These are phyloP conservation scores for Muricea muricata DNA, from an alignment of 92 coral and sea anemone genomes.

Conservation along the genomic window DNA sequence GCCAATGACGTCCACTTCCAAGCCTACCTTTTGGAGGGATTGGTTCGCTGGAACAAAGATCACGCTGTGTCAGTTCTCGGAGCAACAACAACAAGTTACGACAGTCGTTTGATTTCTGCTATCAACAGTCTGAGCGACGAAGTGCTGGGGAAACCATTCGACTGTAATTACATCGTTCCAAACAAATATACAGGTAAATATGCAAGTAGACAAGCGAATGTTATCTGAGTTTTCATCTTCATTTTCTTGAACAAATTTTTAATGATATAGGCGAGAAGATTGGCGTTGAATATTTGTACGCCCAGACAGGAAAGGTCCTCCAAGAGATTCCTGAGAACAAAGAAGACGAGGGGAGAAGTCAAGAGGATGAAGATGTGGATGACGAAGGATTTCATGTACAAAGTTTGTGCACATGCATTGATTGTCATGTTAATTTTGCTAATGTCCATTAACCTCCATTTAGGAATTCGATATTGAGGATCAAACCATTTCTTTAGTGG, in stretches of 20 bases:
- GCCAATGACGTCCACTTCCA: slow-evolving; percentile 52
- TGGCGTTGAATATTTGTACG: slow-evolving; percentile 5
- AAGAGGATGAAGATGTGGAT: neutral
- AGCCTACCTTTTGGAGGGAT: slow-evolving; percentile 48
- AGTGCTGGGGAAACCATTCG: slow-evolving; percentile 35
- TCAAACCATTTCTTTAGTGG: neutral
- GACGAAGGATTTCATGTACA: slow-evolving; percentile 19
- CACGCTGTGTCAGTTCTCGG: slow-evolving; percentile 33
- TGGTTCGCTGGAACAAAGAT: slow-evolving; percentile 39
- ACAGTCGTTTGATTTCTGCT: slow-evolving; percentile 9
- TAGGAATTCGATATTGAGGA: neutral
- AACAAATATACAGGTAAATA: slow-evolving; percentile 22
- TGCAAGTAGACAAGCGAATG: neutral
- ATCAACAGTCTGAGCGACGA: slow-evolving; percentile 22
- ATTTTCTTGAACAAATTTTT: neutral
- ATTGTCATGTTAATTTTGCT: neutral
- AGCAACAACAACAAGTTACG: neutral
- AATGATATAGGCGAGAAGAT: neutral
- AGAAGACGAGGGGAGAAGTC: neutral
- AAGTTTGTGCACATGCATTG: neutral
- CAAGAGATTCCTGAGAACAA: neutral
- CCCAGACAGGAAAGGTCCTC: slow-evolving; percentile 6
- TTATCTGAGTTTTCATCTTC: neutral
- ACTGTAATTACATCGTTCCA: neutral
- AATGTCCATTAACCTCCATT: neutral